Evolutionary conservation across 2,797 vertebrate species (phyloP), one percentile per base, ranked within the genome.

Genomic region (Vireo griseus): DNA sequence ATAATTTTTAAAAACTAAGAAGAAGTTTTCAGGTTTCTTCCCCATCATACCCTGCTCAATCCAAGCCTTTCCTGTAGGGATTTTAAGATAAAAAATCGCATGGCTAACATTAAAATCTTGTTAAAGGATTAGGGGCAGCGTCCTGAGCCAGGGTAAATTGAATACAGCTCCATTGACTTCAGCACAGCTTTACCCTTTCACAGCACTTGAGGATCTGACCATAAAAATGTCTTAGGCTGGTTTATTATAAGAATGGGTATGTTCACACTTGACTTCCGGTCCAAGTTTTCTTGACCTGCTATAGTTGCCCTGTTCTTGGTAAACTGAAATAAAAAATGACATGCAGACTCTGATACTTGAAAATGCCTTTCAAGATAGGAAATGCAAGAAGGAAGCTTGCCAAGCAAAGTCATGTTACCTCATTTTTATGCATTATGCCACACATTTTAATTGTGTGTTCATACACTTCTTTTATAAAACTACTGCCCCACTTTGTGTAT

Each of bases 71-170:
- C 44, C 90, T 96, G 52, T 35, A 86, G 81, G 69, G 54, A 76
- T 93, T 93, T 94, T 90, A 90, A 92, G 89, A 92, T 58, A 78
- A 81, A 35, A 92, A 96, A 96, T 97, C 94, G 96, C 81, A 94
- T 91, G 92, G 87, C 72, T 93, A 95, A 86, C 79, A 92, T 97
- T 93, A 97, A 96, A 96, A 96, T 90, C 94, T 93, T 96, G 92
- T 96, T 95, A 95, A 93, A 87, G 89, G 88, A 94, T 96, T 97
- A 95, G 85, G 40, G 75, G 69, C 85, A 9, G 0, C 0, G 0
- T 95, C 62, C 89, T 86, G 47, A 87, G 59, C 61, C 76, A 80
- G 47, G 65, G 83, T 94, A 95, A 96, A 95, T 92, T 96, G 65
- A 91, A 87, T 80, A 75, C 92, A 95, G 89, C 81, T 94, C 89